Conservation (phyloP, 2,113 vertebrate genomes). For the Numida meleagris region DNA sequence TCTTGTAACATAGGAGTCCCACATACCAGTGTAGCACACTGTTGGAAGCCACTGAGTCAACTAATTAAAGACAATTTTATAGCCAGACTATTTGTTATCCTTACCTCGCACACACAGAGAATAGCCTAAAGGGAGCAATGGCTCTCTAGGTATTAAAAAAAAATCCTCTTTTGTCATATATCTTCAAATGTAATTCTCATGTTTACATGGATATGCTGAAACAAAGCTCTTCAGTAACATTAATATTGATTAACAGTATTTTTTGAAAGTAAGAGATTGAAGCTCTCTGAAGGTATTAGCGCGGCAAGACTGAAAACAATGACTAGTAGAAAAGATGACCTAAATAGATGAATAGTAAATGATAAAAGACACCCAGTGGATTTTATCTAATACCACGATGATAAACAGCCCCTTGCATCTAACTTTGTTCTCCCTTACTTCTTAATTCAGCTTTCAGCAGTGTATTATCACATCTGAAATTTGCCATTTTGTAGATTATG, state of each 20-base stretch:
- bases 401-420: neutral
- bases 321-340: neutral
- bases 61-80: slow-evolving; percentile 61
- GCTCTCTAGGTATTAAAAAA: neutral
- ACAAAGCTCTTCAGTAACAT: neutral
- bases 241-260: slow-evolving; percentile 17
- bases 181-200: neutral
- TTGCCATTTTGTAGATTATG: neutral
- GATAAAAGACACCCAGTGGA: slow-evolving; percentile 3
- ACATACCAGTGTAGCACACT: slow-evolving; percentile 17
- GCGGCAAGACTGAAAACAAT: slow-evolving; percentile 15
- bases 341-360: slow-evolving; percentile 1
- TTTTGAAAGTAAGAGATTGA: slow-evolving; percentile 21
- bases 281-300: neutral
- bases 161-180: neutral
- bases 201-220: neutral
- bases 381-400: neutral
- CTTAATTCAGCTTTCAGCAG: neutral
- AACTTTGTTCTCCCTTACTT: neutral
- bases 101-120: accelerated
- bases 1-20: slow-evolving; percentile 26
- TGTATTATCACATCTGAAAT: neutral
- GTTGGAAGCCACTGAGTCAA: slow-evolving; percentile 54
- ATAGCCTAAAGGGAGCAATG: slow-evolving; percentile 18
- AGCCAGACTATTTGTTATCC: slow-evolving; percentile 29